Conservation (phyloP, 2,797 vertebrate species). For the Macrochelys suwanniensis region DNA sequence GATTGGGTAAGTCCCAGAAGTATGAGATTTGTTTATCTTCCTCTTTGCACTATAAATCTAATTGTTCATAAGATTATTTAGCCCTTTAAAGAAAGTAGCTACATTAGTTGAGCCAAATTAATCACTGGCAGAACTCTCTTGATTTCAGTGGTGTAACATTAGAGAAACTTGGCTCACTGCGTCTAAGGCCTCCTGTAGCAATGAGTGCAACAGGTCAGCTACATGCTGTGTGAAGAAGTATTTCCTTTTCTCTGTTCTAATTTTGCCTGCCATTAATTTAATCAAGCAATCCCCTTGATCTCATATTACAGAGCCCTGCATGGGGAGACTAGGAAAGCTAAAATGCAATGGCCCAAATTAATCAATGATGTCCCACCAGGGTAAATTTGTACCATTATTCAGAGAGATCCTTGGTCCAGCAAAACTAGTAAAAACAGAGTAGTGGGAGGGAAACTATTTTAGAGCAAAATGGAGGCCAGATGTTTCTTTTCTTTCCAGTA, state of each 20-base stretch:
- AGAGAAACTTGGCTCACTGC: slow-evolving; percentile 24
- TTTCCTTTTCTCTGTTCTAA: neutral
- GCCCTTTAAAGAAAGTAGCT: slow-evolving; percentile 40
- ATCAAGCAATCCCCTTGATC: neutral
- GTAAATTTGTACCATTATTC: neutral
- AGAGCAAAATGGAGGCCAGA: neutral
- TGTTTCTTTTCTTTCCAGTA: neutral
- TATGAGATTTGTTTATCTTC: slow-evolving; percentile 49
- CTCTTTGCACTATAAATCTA: slow-evolving; percentile 46
- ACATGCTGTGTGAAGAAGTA: neutral
- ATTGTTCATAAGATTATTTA: slow-evolving; percentile 40
- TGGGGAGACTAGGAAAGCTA: neutral
- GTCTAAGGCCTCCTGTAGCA: neutral
- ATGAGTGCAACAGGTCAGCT: neutral
- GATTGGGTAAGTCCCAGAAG: slow-evolving; percentile 25
- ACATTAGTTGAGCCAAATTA: neutral
- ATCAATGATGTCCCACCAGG: neutral
- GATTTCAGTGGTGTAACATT: neutral
- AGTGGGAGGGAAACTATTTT: neutral
- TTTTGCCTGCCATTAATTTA: neutral
- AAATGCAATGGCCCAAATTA: neutral
- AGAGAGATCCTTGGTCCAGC: neutral
- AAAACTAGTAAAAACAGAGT: neutral
- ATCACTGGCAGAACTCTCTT: neutral
- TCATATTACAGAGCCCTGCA: neutral